Base-by-base conservation (phyloP, 35 echinoderm and acorn worm species). In the Apostichopus californicus region DNA sequence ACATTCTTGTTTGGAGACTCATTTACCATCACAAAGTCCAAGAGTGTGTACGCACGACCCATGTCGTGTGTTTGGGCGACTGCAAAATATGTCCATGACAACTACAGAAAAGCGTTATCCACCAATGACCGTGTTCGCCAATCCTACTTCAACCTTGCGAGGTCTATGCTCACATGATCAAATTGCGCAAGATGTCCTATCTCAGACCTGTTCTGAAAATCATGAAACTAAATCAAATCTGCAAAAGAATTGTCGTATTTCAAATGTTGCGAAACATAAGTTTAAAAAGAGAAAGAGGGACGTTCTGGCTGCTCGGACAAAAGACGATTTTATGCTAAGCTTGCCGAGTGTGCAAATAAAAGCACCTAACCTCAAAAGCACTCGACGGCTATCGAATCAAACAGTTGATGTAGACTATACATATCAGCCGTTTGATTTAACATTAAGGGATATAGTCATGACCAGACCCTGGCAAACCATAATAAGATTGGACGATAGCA, bases 31-130 rank as follows among this genome's bases (percentile, higher is more conserved):
- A 22, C 71, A 20, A 18, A 14, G 71, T 58, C 5, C 10, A 20
- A 22, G 55, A 20, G 17, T 59, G n/a, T 85, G 81, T 58, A 22
- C n/a, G 17, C 81, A 85, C 56, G 81, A 85, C 8, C 18, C 17
- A 20, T 85, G 81, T 58, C 81, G 81, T 58, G 81, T 55, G 28
- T 85, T 85, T 59, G 20, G 26, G 14, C 55, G 81, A 6, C 57
- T 85, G n/a, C 81, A 59, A 58, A 85, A 58, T 85, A 85, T 85
- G 5, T 58, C 81, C 52, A 8, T 85, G 6, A 6, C 17, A 85
- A 85, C 18, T 10, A 59, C 34, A 46, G 34, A 85, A 5, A 25
- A 11, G 21, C 5, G 54, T 85, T 61, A n/a, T 59, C 20, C 3
- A 58, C 3, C 81, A 59, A 57, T 12, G 11, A n/a, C 57, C 2